These are phyloP conservation scores for Saguinus imperator DNA, from an alignment of 2,113 vertebrate species.

Conservation along the genomic window DNA sequence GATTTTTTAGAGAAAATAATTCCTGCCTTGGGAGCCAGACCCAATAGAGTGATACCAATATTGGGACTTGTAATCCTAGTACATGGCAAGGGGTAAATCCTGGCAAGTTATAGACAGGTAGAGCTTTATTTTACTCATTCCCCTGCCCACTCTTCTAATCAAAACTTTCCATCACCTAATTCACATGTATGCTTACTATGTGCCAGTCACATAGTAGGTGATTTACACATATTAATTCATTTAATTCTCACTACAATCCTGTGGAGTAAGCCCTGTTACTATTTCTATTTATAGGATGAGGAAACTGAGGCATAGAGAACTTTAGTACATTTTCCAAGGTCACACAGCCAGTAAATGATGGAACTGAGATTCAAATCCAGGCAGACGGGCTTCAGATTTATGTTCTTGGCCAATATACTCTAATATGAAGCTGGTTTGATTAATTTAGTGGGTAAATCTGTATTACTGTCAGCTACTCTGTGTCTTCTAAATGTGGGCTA, in stretches of 20 bases:
- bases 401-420: neutral
- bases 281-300: neutral
- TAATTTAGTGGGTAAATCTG: neutral
- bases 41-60: neutral
- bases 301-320: neutral
- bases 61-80: neutral
- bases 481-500: constrained; percentile 14
- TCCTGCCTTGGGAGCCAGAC: neutral
- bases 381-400: neutral
- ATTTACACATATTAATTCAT: neutral
- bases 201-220: neutral
- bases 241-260: neutral
- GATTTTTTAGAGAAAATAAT: neutral
- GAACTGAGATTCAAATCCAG: neutral
- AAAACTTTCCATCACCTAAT: constrained; percentile 14
- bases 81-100: neutral
- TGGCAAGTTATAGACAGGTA: constrained; percentile 10
- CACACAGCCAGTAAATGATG: neutral
- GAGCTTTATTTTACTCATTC: neutral
- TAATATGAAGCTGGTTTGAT: neutral
- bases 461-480: constrained; percentile 7
- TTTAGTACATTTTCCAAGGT: neutral
- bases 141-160: neutral
- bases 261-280: neutral
- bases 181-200: neutral